Base-by-base conservation (phyloP, 2,113 vertebrate species). In the Chaetodon trifascialis region DNA sequence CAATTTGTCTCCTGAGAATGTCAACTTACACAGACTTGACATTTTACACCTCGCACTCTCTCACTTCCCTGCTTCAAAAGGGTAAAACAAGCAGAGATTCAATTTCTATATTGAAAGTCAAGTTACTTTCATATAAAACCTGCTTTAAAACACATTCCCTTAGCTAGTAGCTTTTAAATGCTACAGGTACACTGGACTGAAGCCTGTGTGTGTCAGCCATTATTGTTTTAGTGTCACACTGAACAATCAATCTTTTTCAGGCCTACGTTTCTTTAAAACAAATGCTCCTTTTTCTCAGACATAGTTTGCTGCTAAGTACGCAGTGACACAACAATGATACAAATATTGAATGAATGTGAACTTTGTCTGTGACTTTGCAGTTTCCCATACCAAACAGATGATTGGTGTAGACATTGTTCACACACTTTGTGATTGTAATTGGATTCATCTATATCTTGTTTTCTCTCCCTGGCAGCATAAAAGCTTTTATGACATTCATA, bases 1-100 rank as follows among this genome's bases (percentile, higher is more conserved):
- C 86, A 93, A 87, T 92, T 92, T 93, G 89, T 90, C 90, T 94
- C 85, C 75, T 62, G 87, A 91, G 85, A 93, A 94, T 90, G 86
- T 94, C 93, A 94, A 76, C 86, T 89, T 92, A 84, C 81, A 87
- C 76, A 80, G 86, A 88, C 89, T 83, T 93, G 91, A 91, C 89
- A 90, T 93, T 93, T 92, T 68, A 73, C 83, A 79, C 85, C 84
- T 82, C 46, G 44, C 56, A 46, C 82, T 87, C 55, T 56, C 71
- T 76, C 66, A 6, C 79, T 78, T 52, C 64, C 40, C 56, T n/a
- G 38, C 65, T 86, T 83, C 81, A 86, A 84, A 87, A 88, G 76
- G 84, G 78, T 81, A 84, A 89, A 86, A 90, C 85, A 80, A 88
- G 82, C 80, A 81, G 17, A 66, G 51, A 64, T 83, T 79, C 42